Evolutionary conservation across 2,888 invertebrate genomes (phyloP).

Genomic region (Spialia ferax): DNA sequence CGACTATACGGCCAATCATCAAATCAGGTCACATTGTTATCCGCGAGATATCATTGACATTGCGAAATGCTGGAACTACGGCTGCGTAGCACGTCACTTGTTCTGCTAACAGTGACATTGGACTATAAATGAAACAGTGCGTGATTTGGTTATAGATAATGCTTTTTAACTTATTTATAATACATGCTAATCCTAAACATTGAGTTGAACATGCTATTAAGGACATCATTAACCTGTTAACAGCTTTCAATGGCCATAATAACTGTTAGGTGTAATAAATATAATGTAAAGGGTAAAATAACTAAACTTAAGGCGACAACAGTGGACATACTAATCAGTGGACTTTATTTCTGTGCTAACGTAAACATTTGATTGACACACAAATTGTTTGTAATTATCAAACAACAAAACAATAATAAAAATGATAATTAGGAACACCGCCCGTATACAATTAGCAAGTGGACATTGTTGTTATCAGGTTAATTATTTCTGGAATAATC

Average conservation of each 20-base stretch:
- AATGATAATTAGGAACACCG: no score
- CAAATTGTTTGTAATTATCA: no score
- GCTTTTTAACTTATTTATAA: neutral
- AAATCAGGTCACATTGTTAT: neutral
- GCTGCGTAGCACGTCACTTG: neutral
- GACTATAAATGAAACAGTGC: slow-evolving; percentile 11
- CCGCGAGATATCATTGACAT: neutral
- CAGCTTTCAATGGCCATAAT: no score
- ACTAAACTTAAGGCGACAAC: no score
- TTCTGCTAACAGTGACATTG: slow-evolving; percentile 11
- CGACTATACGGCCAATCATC: neutral
- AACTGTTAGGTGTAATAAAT: no score
- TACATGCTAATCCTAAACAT: neutral
- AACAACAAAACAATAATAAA: no score
- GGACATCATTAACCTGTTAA: neutral
- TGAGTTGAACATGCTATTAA: no score
- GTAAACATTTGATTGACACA: no score
- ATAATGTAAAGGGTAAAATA: no score
- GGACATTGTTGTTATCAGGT: neutral
- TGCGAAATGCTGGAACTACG: slow-evolving; percentile 18
- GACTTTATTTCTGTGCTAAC: no score
- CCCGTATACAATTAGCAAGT: neutral
- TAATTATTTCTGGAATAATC: neutral
- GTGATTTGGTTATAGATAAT: neutral
- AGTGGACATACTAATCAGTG: no score